Conservation (phyloP, 2,797 vertebrate species). For the Sebastes iracundus region DNA sequence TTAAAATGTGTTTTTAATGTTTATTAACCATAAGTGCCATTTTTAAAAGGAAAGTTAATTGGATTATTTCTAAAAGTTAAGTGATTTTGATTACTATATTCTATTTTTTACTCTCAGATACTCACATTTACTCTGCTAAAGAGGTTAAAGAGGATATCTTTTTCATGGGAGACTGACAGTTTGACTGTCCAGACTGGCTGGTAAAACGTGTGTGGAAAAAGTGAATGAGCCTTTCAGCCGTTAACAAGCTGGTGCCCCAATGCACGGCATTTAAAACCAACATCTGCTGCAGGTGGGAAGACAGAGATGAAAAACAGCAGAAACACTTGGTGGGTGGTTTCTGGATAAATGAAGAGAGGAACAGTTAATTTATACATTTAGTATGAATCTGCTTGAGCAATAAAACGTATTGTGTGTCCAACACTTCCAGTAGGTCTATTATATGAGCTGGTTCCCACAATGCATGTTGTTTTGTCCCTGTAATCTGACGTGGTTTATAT, state of each 20-base stretch:
- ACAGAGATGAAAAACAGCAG: neutral
- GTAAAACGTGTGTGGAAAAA: neutral
- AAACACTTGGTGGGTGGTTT: neutral
- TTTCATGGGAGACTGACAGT: too few relatives aligned
- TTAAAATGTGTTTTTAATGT: neutral
- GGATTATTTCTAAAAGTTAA: too few relatives aligned
- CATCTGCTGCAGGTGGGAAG: neutral
- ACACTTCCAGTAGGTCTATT: too few relatives aligned
- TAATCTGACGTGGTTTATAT: slow-evolving; percentile 41
- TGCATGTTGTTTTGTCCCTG: neutral
- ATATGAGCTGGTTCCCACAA: neutral
- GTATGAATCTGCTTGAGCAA: neutral
- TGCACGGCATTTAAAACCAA: neutral
- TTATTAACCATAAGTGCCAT: neutral
- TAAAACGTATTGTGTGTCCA: neutral
- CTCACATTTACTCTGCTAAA: too few relatives aligned
- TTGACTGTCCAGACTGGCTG: too few relatives aligned
- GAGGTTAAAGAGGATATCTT: too few relatives aligned
- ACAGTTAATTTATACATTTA: neutral
- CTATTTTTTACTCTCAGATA: too few relatives aligned
- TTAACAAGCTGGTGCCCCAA: neutral
- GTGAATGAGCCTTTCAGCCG: neutral
- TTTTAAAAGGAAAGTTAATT: too few relatives aligned
- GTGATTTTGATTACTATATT: too few relatives aligned
- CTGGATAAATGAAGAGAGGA: neutral